Base-by-base conservation (phyloP, 2,888 invertebrate species). In the Temnothorax unifasciatus region DNA sequence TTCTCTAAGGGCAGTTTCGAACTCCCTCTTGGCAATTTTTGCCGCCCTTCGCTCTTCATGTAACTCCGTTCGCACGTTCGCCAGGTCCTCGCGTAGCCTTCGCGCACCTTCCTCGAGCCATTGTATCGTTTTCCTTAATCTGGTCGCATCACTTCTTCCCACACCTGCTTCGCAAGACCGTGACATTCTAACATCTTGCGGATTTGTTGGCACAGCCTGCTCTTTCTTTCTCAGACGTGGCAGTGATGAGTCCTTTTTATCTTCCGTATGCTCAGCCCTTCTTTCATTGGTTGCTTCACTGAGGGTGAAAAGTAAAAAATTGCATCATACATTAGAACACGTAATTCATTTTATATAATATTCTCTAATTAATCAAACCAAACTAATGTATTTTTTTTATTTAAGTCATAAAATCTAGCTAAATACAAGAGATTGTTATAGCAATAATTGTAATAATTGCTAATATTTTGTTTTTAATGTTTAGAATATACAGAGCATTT, bases 61-160 rank as follows among this genome's bases (percentile, higher is more conserved):
- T 59, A 93, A 86, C 79, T 93, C 92, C 3, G 92, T 87, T 47
- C 93, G 89, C 0, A 90, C 90, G 21, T 87, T 90, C 6, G 93
- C 93, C n/a, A 93, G 87, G 63, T 93, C 93, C 79, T 93, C 92
- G 21, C 93, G 90, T 71, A 93, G 86, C 41, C 89, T 90, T 57
- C 92, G 87, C 15, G 92, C 91, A 38, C 92, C 92, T 50, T 93
- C 92, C 71, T 93, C 93, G 57, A 93, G 83, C 93, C 93, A 93
- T 77, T 92, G 92, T 69, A 93, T 93, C 5, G 93, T 93, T 85
- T 93, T 93, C 34, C 93, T 87, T 5, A 93, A 86, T 50, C 92
- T 89, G 1, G 86, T 75, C 18, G 90, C 83, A 44, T 93, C 93
- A 82, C 91, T 91, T 13, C 84, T 86, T 52, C 47, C 82, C 73